Evolutionary conservation across 1,140 invertebrate species (phyloP).

Genomic region (Pomacea maculata): DNA sequence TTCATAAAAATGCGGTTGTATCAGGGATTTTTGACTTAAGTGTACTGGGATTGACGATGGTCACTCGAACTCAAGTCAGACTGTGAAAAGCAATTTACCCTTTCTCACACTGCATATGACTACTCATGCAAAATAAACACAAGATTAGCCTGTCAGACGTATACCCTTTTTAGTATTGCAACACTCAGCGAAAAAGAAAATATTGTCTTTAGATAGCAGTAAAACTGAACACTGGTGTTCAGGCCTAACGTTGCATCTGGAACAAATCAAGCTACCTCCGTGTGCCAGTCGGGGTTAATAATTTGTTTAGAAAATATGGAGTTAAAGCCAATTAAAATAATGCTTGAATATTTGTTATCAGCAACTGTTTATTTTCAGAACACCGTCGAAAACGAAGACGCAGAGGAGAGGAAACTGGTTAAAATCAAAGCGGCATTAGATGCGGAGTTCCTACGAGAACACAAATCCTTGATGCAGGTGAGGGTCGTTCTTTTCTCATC

Average conservation of each 20-base stretch:
- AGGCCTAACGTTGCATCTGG: no score
- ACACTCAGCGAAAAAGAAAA: not conserved
- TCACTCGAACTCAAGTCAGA: no score
- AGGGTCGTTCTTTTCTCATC: not conserved
- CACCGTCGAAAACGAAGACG: constrained; percentile 17
- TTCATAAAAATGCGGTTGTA: no score
- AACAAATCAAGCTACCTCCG: no score
- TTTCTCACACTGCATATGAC: no score
- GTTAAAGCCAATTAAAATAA: not conserved
- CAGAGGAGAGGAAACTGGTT: constrained; percentile 14
- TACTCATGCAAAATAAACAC: not conserved
- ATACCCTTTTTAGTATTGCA: not conserved
- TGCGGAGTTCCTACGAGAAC: not conserved
- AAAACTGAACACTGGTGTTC: not conserved
- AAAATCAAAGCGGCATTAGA: constrained; percentile 6
- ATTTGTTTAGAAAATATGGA: no score
- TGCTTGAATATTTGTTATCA: not conserved
- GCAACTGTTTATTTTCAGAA: not conserved
- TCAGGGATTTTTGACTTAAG: no score
- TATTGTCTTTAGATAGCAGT: not conserved
- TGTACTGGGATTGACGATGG: no score
- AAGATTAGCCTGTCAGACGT: not conserved
- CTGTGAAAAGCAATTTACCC: no score
- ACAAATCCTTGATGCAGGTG: not conserved
- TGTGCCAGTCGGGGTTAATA: no score